A percentile compares a stretch with the other conserved stretches of the same genome.
Conservation (phyloP, 2,113 vertebrate species). For the Heterochromis multidens region DNA sequence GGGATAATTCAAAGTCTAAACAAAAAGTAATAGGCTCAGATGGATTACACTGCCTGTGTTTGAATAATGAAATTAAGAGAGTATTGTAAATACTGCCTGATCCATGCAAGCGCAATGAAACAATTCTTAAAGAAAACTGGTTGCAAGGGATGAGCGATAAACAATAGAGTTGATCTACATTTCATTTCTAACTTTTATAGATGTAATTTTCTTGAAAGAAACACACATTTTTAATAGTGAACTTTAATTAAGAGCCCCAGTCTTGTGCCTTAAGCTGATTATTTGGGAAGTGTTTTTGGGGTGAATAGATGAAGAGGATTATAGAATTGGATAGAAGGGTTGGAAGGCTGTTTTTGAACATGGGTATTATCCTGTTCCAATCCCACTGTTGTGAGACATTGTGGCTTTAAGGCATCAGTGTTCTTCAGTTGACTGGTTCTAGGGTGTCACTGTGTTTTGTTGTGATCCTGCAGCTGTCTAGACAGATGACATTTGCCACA, state of each 20-base stretch:
- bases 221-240: background rate
- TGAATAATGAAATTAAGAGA: background rate
- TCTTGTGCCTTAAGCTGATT: constrained; percentile 49
- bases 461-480: constrained; percentile 13
- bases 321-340: constrained; percentile 3
- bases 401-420: constrained; percentile 12
- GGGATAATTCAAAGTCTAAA: constrained; percentile 1
- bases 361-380: constrained; percentile 25
- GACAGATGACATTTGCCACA: constrained; percentile 12
- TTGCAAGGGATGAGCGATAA: background rate
- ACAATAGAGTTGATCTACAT: background rate
- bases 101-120: background rate
- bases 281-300: constrained; percentile 32
- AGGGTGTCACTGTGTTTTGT: background rate
- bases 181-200: background rate
- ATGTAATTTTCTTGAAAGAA: background rate
- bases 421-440: constrained; percentile 16
- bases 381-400: constrained; percentile 43
- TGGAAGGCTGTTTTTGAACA: constrained; percentile 46
- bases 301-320: constrained; percentile 31
- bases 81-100: background rate
- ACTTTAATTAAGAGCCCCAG: background rate
- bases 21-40: background rate
- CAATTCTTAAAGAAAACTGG: background rate
- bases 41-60: background rate